Evolutionary conservation across 2,113 vertebrate species (phyloP).

Genomic region (Gasterosteus aculeatus): DNA sequence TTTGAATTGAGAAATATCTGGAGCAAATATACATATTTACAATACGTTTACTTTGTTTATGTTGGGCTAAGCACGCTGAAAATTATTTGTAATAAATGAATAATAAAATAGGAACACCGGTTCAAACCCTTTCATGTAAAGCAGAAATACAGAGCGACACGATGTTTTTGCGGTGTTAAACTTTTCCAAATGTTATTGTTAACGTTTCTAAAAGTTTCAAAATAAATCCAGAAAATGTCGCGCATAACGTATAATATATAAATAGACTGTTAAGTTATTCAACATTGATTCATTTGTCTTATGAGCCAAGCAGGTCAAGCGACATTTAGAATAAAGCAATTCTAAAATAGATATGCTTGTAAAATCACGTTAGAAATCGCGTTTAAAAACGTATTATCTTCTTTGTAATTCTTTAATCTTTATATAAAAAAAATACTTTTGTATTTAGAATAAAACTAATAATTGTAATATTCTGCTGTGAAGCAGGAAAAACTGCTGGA

Average conservation of each 20-base stretch:
- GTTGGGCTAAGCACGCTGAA: not conserved
- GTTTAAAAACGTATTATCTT: not conserved
- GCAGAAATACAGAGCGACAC: not conserved
- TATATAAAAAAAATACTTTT: not conserved
- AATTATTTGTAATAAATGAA: not conserved
- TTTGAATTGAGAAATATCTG: not conserved
- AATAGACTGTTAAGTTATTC: not conserved
- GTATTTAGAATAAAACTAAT: not conserved
- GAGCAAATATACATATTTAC: not conserved
- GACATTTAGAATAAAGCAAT: not conserved
- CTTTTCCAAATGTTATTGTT: not conserved
- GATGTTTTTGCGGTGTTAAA: not conserved
- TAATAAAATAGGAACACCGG: not conserved
- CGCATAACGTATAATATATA: not conserved
- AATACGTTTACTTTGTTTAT: not conserved
- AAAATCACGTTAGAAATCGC: not conserved
- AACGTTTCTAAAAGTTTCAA: not conserved
- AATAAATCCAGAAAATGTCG: not conserved
- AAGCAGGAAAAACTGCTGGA: slow-evolving; percentile 3
- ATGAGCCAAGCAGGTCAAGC: not conserved
- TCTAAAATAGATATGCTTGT: not conserved
- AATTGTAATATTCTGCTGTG: not conserved
- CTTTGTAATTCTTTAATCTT: not conserved
- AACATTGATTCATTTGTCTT: not conserved
- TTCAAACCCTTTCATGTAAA: not conserved